Evolutionary conservation across 2,113 vertebrate genomes (phyloP).

Genomic region (Oxyruncus cristatus): DNA sequence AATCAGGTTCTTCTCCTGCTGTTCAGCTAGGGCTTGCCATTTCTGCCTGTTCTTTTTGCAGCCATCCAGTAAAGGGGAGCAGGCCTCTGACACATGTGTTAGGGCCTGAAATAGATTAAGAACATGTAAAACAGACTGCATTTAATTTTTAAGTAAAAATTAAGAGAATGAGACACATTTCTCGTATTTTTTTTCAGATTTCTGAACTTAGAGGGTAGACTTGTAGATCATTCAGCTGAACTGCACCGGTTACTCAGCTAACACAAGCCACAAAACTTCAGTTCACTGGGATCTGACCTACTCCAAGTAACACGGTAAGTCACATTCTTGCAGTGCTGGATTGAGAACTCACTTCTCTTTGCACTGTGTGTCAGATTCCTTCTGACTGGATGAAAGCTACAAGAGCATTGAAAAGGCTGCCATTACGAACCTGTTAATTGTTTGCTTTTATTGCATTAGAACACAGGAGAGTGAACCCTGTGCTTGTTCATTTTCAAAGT

Average conservation of each 20-base stretch:
- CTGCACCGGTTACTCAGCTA: not conserved
- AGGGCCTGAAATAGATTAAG: conserved; percentile 79
- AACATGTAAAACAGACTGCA: not conserved
- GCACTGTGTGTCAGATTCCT: not conserved
- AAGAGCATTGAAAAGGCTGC: not conserved
- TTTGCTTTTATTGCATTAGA: not conserved
- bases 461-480: not conserved
- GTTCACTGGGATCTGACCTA: not conserved
- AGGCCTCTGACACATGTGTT: conserved; percentile 84
- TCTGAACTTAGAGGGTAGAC: not conserved
- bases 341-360: not conserved
- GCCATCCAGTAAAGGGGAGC: conserved; percentile 91
- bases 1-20: conserved; percentile 81
- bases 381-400: not conserved
- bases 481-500: not conserved
- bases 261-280: not conserved
- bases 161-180: not conserved
- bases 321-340: not conserved
- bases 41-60: conserved; percentile 91
- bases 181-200: not conserved
- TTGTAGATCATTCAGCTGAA: not conserved
- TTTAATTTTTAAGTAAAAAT: not conserved
- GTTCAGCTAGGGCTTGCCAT: conserved; percentile 90
- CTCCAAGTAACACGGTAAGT: not conserved
- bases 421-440: not conserved